A percentile compares a stretch with the other conserved stretches of the same genome.
phyloP scores from a whole-genome alignment of 2,888 invertebrate species.

The Homarus gammarus region DNA sequence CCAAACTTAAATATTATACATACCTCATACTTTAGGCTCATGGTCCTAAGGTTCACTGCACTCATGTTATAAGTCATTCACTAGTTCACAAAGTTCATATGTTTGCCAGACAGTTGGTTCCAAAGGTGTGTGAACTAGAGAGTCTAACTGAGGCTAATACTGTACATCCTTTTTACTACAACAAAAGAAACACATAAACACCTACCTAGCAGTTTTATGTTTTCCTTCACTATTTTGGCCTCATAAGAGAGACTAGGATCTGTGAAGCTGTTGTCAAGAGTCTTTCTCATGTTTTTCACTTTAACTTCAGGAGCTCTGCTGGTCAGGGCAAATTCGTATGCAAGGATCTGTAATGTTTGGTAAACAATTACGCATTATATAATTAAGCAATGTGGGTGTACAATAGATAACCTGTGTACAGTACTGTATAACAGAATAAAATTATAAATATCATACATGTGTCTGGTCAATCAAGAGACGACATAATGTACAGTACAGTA shows the following conservation, averaged over 20 bases:
- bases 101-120: too few species aligned
- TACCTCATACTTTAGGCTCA: too few species aligned
- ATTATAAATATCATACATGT: neutral
- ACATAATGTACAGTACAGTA: too few species aligned
- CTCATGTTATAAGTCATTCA: too few species aligned
- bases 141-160: too few species aligned
- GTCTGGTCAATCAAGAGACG: too few species aligned
- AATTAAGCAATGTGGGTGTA: neutral
- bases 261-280: constrained; percentile 50
- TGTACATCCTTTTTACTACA: too few species aligned
- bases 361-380: neutral
- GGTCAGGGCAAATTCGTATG: constrained; percentile 57
- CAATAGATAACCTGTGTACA: neutral
- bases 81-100: too few species aligned
- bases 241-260: constrained; percentile 50
- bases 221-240: constrained; percentile 52
- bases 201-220: constrained; percentile 56
- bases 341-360: constrained; percentile 56
- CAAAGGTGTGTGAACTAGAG: too few species aligned
- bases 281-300: constrained; percentile 57
- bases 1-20: too few species aligned
- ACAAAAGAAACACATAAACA: too few species aligned
- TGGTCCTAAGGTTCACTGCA: too few species aligned
- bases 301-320: constrained; percentile 37
- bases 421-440: neutral